Percentiles rank a stretch among this genome's conserved stretches.
phyloP scores from a whole-genome alignment of 1,140 invertebrate genomes.

The Drosophila hydei region DNA sequence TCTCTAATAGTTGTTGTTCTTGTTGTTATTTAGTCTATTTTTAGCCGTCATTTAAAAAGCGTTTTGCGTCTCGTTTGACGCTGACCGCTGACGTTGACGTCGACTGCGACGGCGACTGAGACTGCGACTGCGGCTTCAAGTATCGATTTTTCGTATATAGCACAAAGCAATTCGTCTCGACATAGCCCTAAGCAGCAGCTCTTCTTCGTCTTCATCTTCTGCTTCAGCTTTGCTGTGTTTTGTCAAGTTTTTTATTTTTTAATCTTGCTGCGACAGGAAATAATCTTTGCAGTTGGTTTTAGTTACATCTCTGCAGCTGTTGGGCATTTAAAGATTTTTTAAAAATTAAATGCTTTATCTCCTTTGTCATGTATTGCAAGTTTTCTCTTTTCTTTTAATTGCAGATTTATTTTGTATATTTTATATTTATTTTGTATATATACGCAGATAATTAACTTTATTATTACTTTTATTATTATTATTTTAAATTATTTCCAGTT shows the following conservation, averaged over 20 bases:
- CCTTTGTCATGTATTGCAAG: neutral
- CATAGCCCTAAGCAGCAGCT: slow-evolving; percentile 19
- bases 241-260: slow-evolving; percentile 1
- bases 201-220: neutral
- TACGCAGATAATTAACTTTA: no score
- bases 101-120: neutral
- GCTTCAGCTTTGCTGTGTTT: slow-evolving; percentile 2
- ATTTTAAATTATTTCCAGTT: no score
- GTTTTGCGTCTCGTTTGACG: slow-evolving; percentile 21
- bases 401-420: neutral
- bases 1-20: slow-evolving; percentile 15
- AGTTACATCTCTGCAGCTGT: neutral
- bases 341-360: neutral
- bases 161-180: slow-evolving; percentile 16
- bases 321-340: neutral
- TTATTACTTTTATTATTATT: no score
- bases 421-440: neutral
- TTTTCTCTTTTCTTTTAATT: no score
- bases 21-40: slow-evolving; percentile 31
- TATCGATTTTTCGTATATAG: slow-evolving; percentile 66
- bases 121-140: slow-evolving; percentile 32
- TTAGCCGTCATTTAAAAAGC: slow-evolving; percentile 44
- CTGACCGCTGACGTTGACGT: slow-evolving; percentile 27
- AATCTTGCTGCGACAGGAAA: slow-evolving; percentile 12
- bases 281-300: slow-evolving; percentile 8